Base-by-base conservation (phyloP, 2,797 vertebrate genomes). In the Gymnothorax reevesii region DNA sequence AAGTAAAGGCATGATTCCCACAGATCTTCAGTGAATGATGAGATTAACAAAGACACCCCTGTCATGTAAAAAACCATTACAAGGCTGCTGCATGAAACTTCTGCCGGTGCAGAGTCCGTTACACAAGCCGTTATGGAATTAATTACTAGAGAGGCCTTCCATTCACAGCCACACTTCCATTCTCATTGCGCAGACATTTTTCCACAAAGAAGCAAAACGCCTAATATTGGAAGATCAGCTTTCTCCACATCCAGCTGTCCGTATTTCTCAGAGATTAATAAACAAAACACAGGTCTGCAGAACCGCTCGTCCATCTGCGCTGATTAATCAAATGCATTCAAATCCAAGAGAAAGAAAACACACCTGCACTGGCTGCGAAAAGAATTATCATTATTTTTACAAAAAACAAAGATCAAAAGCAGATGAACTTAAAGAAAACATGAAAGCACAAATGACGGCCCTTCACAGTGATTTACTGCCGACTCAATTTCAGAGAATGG, bases 21-120 rank as follows among this genome's bases (percentile, higher is more conserved):
- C 25, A 86, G 77, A 83, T 83, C 79, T 79, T 62, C 57, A 20
- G 73, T 71, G 84, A 75, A 71, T 73, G 84, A n/a, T 85, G 83
- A n/a, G 49, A 59, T 71, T 75, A 71, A 85, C 87, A 87, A 85
- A 82, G 75, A 85, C 77, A 82, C 13, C 52, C 75, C 54, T 1
- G 85, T 55, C 57, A 42, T 79, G 54, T 82, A 52, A 64, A 66
- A n/a, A 62, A 59, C 77, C 62, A 79, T 79, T 79, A 54, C 75
- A 54, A 79, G 75, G 49, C 49, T 79, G 52, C 22, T 79, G 42
- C 75, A 54, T 79, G 75, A 79, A 79, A 54, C 42, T 17, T 17
- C 75, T 22, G 75, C 17, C 75, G 52, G 52, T 79, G 42, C 75
- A 8, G 42, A 22, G 52, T 52, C 75, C 22, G 75, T 54, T 52